Percentiles rank a stretch among this genome's conserved stretches.
Evolutionary conservation across 2,113 vertebrate species (phyloP).

Genomic region (Mustelus asterias): DNA sequence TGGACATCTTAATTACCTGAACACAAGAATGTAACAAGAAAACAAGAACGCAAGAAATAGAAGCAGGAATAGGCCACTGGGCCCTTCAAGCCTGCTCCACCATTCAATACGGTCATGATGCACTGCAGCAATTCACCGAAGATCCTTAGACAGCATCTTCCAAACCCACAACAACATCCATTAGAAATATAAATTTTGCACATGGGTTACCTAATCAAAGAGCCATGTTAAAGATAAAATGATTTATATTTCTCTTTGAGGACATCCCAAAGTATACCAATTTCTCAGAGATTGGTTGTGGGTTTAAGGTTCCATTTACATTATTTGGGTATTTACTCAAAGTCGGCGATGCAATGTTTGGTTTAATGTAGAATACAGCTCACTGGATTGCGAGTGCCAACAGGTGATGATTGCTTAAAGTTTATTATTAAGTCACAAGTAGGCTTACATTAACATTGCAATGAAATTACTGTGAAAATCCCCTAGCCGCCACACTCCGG

Average conservation of each 20-base stretch:
- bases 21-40: too few relatives aligned
- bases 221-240: neutral
- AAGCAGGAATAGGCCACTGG: too few relatives aligned
- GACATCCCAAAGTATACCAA: neutral
- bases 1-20: too few relatives aligned
- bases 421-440: too few relatives aligned
- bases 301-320: neutral
- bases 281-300: neutral
- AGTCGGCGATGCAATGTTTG: neutral
- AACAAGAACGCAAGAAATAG: too few relatives aligned
- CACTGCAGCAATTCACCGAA: too few relatives aligned
- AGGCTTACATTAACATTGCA: too few relatives aligned
- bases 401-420: neutral
- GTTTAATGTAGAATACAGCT: neutral
- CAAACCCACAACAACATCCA: neutral
- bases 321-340: neutral
- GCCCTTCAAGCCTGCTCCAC: too few relatives aligned
- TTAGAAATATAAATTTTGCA: neutral
- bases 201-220: neutral
- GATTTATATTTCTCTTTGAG: neutral
- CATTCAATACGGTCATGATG: too few relatives aligned
- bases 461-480: too few relatives aligned
- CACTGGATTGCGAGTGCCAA: neutral
- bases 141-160: too few relatives aligned
- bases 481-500: too few relatives aligned